Evolutionary conservation across 2,888 invertebrate species (phyloP).

Genomic region (Agrilus biguttatus): DNA sequence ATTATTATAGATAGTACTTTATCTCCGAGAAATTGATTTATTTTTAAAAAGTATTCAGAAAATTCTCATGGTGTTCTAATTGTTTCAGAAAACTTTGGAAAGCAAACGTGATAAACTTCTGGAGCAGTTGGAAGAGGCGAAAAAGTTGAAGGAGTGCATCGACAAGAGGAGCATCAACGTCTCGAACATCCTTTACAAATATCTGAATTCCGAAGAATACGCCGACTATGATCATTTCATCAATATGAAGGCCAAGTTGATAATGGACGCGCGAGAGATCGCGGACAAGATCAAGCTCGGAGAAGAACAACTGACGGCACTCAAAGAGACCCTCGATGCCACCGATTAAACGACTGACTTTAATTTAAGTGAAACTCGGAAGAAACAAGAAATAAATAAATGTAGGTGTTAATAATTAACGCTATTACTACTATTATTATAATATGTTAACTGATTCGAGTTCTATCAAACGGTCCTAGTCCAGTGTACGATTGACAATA

Average conservation of each 20-base stretch:
- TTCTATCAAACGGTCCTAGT: conserved; percentile 18
- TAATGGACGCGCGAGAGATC: conserved; percentile 68
- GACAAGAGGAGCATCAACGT: conserved; percentile 62
- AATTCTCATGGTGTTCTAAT: background rate
- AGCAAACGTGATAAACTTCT: conserved; percentile 61
- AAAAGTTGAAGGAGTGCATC: conserved; percentile 65
- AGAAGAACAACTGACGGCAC: conserved; percentile 62
- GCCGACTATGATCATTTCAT: conserved; percentile 74
- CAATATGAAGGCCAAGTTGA: conserved; percentile 73
- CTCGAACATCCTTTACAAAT: conserved; percentile 52
- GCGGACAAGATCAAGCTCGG: conserved; percentile 70
- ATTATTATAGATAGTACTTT: too few relatives aligned
- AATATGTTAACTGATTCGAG: conserved; percentile 9
- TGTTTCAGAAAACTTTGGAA: conserved; percentile 48
- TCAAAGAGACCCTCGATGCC: conserved; percentile 43
- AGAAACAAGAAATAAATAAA: too few relatives aligned
- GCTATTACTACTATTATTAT: conserved; percentile 19
- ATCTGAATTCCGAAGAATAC: conserved; percentile 57
- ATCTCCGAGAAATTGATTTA: too few relatives aligned
- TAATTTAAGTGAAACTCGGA: too few relatives aligned
- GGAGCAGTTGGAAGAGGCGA: conserved; percentile 71
- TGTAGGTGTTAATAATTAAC: conserved; percentile 1
- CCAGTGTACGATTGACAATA: conserved; percentile 18
- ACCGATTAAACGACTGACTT: conserved; percentile 19
- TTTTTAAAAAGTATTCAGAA: too few relatives aligned